These are phyloP conservation scores for Enteromius viviparus DNA, from an alignment of 2,797 vertebrate genomes.

Conservation along the genomic window DNA sequence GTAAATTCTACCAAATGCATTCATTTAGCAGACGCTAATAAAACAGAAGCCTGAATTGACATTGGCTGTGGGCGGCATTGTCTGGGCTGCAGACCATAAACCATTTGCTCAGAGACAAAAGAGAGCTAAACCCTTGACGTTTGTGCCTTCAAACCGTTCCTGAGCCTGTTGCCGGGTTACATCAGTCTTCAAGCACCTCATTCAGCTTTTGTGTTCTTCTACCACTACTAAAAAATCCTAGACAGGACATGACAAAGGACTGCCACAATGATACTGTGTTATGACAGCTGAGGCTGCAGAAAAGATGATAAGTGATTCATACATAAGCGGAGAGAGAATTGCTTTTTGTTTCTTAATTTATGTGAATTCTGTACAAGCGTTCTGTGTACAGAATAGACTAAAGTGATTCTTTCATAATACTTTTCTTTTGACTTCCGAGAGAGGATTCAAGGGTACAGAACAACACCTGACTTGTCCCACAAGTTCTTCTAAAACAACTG, in stretches of 20 bases:
- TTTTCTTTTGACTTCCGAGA: not conserved
- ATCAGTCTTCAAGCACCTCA: constrained; percentile 55
- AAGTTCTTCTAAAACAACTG: not conserved
- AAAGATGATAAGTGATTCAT: constrained; percentile 20
- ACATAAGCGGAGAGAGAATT: not conserved
- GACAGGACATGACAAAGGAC: constrained; percentile 33
- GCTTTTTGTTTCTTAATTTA: constrained; percentile 18
- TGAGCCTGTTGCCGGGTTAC: constrained; percentile 79
- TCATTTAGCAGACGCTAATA: constrained; percentile 89
- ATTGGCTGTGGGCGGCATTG: constrained; percentile 63
- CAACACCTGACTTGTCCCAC: not conserved
- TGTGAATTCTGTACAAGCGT: not conserved
- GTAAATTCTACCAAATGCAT: constrained; percentile 76
- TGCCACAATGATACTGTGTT: constrained; percentile 19
- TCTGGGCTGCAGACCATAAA: constrained; percentile 61
- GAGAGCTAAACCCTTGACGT: constrained; percentile 52
- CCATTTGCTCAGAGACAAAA: constrained; percentile 59
- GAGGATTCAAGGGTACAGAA: not conserved
- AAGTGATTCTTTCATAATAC: not conserved
- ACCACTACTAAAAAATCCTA: constrained; percentile 29
- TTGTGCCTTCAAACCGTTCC: constrained; percentile 74
- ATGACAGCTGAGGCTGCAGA: constrained; percentile 42
- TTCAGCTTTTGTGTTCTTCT: constrained; percentile 51
- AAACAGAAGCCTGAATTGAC: constrained; percentile 60
- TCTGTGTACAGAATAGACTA: not conserved